Evolutionary conservation across 1,140 invertebrate species (phyloP).

Genomic region (Homarus americanus): DNA sequence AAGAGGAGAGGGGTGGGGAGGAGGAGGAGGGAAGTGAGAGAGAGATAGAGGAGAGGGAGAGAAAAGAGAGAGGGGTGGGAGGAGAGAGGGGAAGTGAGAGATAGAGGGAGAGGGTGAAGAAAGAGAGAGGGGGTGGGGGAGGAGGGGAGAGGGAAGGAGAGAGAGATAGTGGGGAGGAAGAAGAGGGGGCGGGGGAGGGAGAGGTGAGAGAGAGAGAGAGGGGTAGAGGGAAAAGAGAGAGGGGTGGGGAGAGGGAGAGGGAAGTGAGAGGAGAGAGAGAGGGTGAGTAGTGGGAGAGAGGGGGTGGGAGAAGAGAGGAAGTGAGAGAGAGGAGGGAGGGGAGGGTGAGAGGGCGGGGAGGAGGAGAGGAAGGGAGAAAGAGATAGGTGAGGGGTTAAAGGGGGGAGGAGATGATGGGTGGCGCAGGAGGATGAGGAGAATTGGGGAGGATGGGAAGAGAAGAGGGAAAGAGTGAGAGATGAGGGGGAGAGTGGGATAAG

Average conservation of each 20-base stretch:
- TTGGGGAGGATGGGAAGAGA: background rate
- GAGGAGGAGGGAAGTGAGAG: background rate
- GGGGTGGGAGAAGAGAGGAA: background rate
- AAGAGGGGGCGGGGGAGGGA: background rate
- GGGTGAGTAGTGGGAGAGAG: too few species aligned
- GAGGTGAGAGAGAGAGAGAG: background rate
- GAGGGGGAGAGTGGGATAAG: background rate
- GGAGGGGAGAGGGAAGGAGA: background rate
- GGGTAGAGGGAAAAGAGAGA: background rate
- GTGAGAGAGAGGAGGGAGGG: background rate
- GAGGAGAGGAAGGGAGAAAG: background rate
- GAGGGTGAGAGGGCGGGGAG: background rate
- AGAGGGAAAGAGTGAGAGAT: background rate
- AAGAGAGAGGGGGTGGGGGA: background rate
- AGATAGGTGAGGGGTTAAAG: background rate
- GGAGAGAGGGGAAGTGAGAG: background rate
- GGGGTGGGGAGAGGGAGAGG: too few species aligned
- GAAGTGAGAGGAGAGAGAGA: too few species aligned
- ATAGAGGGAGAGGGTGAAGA: background rate
- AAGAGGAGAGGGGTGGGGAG: background rate
- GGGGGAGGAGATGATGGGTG: background rate
- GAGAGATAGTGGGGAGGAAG: background rate
- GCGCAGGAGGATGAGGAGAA: background rate
- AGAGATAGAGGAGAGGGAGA: background rate
- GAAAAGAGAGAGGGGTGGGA: background rate